phyloP scores from a whole-genome alignment of 2,888 invertebrate genomes.

The Drosophila paranaensis region DNA sequence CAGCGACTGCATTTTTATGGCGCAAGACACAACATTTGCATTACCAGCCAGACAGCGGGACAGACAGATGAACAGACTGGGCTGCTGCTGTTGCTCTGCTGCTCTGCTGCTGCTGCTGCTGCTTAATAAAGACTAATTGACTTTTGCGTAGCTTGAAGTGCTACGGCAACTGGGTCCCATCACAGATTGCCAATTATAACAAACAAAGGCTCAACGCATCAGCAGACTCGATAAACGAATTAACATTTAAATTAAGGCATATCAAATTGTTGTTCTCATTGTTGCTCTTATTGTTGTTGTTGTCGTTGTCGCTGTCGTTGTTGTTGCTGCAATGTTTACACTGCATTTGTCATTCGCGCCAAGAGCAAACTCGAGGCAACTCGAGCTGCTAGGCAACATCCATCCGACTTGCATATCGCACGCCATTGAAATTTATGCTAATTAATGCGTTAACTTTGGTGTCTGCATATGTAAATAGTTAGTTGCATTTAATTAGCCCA shows the following conservation, averaged over 20 bases:
- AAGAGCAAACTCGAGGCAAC: constrained; percentile 7
- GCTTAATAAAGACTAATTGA: constrained; percentile 79
- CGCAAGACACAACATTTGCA: constrained; percentile 74
- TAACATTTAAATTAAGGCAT: constrained; percentile 77
- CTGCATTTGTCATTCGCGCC: constrained; percentile 39
- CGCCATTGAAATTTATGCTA: constrained; percentile 67
- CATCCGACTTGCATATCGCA: constrained; percentile 22
- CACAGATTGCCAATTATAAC: constrained; percentile 71
- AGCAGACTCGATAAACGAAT: constrained; percentile 68
- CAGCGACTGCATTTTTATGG: constrained; percentile 70
- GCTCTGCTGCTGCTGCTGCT: constrained; percentile 45
- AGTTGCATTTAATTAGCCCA: constrained; percentile 57
- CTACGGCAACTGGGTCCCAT: constrained; percentile 27
- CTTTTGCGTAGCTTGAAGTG: constrained; percentile 59
- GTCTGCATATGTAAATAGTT: constrained; percentile 38
- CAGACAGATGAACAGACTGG: constrained; percentile 29
- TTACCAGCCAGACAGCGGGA: constrained; percentile 45
- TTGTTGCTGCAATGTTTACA: constrained; percentile 43
- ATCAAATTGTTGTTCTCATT: constrained; percentile 41
- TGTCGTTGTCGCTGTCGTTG: not conserved
- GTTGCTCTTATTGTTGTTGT: constrained; percentile 3
- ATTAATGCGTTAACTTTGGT: constrained; percentile 48
- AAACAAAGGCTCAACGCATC: constrained; percentile 57
- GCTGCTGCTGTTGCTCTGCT: constrained; percentile 15
- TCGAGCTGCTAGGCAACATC: constrained; percentile 9